Percentiles rank a stretch among this genome's conserved stretches.
Conservation (phyloP, 2,797 vertebrate species). For the Cygnus olor region DNA sequence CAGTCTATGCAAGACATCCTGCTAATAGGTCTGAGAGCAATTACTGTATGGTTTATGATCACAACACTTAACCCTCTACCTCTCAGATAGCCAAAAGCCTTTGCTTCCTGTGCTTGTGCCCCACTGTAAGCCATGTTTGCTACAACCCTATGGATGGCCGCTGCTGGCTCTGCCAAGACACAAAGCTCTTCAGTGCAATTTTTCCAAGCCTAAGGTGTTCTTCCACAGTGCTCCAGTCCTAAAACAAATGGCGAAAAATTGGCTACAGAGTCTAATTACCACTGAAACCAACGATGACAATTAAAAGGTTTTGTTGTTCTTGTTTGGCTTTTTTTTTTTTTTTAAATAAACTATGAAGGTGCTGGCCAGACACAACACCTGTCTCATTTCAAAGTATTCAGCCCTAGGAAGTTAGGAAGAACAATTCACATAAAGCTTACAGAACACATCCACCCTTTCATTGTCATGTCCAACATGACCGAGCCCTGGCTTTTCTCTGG, state of each 20-base stretch:
- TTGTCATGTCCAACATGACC: neutral
- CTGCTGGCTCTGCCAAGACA: neutral
- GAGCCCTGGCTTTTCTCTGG: neutral
- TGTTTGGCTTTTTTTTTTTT: too few relatives aligned
- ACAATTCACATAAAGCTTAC: neutral
- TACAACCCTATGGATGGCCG: accelerated
- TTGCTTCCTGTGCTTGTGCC: neutral
- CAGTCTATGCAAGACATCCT: slow-evolving; percentile 64
- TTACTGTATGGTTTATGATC: slow-evolving; percentile 70
- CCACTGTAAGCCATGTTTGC: neutral
- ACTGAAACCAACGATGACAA: neutral
- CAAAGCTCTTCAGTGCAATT: neutral
- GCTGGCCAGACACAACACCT: neutral
- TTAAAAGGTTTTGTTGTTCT: neutral
- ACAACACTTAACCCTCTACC: slow-evolving; percentile 66
- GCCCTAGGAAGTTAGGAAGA: neutral
- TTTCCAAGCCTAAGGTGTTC: neutral
- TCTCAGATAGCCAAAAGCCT: slow-evolving; percentile 16
- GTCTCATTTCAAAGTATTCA: neutral
- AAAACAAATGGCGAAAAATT: neutral
- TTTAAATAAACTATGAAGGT: neutral
- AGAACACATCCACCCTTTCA: neutral
- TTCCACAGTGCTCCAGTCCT: neutral
- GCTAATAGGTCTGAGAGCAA: slow-evolving; percentile 75
- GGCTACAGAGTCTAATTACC: neutral